Evolutionary conservation across 2,113 vertebrate species (phyloP), one percentile per base, ranked within the genome.

Genomic region (Phycodurus eques): DNA sequence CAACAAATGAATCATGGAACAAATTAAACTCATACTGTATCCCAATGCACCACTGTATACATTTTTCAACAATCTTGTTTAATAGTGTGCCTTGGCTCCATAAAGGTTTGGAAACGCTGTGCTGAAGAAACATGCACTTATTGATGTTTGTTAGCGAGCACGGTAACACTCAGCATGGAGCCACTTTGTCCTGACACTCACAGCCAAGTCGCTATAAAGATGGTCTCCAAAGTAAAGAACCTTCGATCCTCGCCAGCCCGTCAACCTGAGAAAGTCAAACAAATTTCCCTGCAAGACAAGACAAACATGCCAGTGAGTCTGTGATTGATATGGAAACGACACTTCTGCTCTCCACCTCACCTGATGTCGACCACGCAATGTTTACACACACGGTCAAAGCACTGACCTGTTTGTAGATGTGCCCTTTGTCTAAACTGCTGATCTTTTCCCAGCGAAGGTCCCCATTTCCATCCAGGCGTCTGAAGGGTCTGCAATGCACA

Each of bases 221-320:
- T 99, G 97, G 80, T 99, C 97, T 27, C 96, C 97, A 3, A 98
- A 99, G 88, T 99, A 99, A n/a, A 99, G 94, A 62, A 99, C 97
- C 0, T 92, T 96, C 61, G 96, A 96, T 0, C 96, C 97, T 14
- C 94, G 90, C 97, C 97, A 99, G 33, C 96, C 95, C 0, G 96
- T 98, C 88, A 99, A 91, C 76, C 94, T 91, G 61, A 98, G 91
- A 73, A 99, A 99, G 77, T 99, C 96, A 71, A 95, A 95, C 69
- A 99, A 91, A 81, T 99, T 99, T 61, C 97, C 97, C 97, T 98
- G 89, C 70, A 88, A 85, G 14, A 79, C 8, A 72, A 77, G 70
- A 74, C 9, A 60, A 15, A 70, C 12, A 11, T 33, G 72, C 42
- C 64, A 31, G 44, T 47, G 20, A 43, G 22, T 47, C 22, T 47